Percentiles rank a stretch among this genome's conserved stretches.
phyloP scores from a whole-genome alignment of 2,888 invertebrate genomes.

The Branchellion lobata region DNA sequence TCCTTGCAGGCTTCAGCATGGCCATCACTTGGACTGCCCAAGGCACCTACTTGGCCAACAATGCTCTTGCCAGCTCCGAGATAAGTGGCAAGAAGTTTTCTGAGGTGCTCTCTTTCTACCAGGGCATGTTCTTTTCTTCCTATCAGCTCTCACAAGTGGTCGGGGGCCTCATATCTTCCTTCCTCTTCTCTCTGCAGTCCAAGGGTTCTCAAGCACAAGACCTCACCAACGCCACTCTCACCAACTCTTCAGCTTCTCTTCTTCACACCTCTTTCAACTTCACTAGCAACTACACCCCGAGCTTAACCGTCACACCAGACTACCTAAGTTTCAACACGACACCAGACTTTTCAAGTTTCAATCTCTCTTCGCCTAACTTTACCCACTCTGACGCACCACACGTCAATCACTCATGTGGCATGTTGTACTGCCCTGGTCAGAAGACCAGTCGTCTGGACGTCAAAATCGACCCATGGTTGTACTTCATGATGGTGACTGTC shows the following conservation, averaged over 20 bases:
- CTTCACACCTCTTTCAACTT: neutral
- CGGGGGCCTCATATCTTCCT: slow-evolving; percentile 48
- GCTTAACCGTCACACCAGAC: neutral
- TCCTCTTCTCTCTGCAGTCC: slow-evolving; percentile 31
- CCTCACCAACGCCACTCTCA: neutral
- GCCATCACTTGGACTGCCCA: slow-evolving; percentile 58
- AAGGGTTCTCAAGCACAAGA: neutral
- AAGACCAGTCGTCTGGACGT: neutral
- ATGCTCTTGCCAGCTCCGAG: slow-evolving; percentile 54
- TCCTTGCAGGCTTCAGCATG: slow-evolving; percentile 55
- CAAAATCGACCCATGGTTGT: slow-evolving; percentile 9
- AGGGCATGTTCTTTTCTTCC: slow-evolving; percentile 57
- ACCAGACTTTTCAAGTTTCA: too few relatives aligned
- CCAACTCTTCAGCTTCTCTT: neutral
- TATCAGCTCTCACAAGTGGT: slow-evolving; percentile 55
- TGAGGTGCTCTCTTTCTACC: slow-evolving; percentile 55
- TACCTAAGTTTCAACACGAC: neutral
- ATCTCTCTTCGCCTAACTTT: too few relatives aligned
- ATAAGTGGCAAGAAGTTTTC: slow-evolving; percentile 53
- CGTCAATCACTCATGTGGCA: slow-evolving; percentile 1
- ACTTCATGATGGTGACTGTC: slow-evolving; percentile 55
- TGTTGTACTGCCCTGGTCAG: slow-evolving; percentile 23
- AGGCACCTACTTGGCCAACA: slow-evolving; percentile 57
- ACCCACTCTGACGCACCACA: too few relatives aligned
- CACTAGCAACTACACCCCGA: neutral